These are phyloP conservation scores for Drosophila eugracilis DNA, from an alignment of 1,140 invertebrate genomes.

Conservation along the genomic window DNA sequence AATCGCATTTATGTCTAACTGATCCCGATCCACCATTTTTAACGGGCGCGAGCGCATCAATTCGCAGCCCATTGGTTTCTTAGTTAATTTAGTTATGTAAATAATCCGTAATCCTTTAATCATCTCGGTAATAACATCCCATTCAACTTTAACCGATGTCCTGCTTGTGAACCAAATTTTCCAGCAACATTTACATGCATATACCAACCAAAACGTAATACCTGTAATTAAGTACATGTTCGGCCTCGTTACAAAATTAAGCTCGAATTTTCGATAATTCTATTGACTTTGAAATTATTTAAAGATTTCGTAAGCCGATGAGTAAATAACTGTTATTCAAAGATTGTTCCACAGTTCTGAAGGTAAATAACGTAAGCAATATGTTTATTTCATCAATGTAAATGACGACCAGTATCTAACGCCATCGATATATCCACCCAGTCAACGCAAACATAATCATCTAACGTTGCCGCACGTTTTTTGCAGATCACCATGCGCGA, in stretches of 20 bases:
- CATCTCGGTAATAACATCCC: constrained; percentile 16
- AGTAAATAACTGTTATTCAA: constrained; percentile 47
- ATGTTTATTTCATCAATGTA: constrained; percentile 35
- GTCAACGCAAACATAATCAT: constrained; percentile 4
- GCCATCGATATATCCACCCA: background rate
- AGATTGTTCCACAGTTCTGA: constrained; percentile 38
- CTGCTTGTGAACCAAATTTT: constrained; percentile 31
- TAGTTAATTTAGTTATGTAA: constrained; percentile 43
- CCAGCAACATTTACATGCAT: constrained; percentile 10
- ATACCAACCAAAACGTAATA: background rate
- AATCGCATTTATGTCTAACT: constrained; percentile 75
- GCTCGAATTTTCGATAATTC: constrained; percentile 26
- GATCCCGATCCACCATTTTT: constrained; percentile 8
- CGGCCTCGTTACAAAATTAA: constrained; percentile 10
- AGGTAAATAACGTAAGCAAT: constrained; percentile 57
- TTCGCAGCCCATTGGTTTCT: constrained; percentile 12
- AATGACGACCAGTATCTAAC: constrained; percentile 51
- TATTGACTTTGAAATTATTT: constrained; percentile 41
- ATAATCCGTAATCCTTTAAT: constrained; percentile 28
- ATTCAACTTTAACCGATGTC: constrained; percentile 1
- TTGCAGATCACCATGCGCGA: constrained; percentile 77
- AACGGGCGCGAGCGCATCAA: constrained; percentile 8
- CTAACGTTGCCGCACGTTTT: constrained; percentile 29
- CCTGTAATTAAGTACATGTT: constrained; percentile 16
- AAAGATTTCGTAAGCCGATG: constrained; percentile 41